Base-by-base conservation (phyloP, 2,113 vertebrate genomes). In the Oryzias celebensis region DNA sequence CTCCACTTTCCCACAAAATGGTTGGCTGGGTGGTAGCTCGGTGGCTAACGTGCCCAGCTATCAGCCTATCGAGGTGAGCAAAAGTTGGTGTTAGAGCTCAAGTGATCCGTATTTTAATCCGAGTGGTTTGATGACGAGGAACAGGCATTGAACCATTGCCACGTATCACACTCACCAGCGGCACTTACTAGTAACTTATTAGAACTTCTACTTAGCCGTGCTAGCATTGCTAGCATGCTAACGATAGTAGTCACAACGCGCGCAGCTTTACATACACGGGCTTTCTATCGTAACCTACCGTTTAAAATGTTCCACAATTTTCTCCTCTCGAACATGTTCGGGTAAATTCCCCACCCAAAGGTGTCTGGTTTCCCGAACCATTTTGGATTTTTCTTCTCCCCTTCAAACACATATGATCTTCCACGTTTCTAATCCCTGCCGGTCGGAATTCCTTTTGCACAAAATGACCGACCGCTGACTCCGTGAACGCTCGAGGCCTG, bases 301-400 rank as follows among this genome's bases (percentile, higher is more conserved):
- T 93, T 98, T 98, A 91, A 98, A 98, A 94, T 98, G 95, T 82
- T 98, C 96, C 90, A 98, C 96, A 80, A 98, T 98, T 83, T 98
- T 98, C 88, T 98, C 96, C 80, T 98, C 96, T 84, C 96, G 94
- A 77, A 98, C 96, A 77, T 97, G 97, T 94, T 98, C 96, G 91
- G 96, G 96, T 91, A 98, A 93, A 93, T 98, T 98, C 89, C 96
- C 96, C 94, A 98, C 96, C 96, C 96, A 98, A 72, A 98, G 96
- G 91, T 98, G 96, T 92, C 96, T 96, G 93, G 96, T 98, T 94
- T 98, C 96, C 93, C 96, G 96, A 89, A 98, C 96, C 96, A 98
- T 98, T 90, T 88, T 98, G 94, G 77, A 82, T 55, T 68, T 68
- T 54, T 58, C 61, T 84, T 80, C 53, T 63, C 89, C 90, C 88